Evolutionary conservation across 2,797 vertebrate species (phyloP).

Genomic region (Ctenopoma multispine): DNA sequence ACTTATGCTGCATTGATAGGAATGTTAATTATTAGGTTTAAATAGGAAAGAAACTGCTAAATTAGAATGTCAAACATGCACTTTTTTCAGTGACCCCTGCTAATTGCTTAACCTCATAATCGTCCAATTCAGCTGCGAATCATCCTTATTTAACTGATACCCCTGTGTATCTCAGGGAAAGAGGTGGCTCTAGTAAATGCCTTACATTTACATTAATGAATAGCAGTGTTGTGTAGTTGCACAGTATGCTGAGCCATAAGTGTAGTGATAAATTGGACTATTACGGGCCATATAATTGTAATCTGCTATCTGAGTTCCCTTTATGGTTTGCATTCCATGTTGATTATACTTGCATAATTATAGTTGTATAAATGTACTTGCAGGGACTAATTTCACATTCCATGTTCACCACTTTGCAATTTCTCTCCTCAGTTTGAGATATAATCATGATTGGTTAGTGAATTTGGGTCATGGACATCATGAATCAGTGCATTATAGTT

Average conservation of each 20-base stretch:
- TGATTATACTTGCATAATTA: constrained; percentile 37
- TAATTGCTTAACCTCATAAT: constrained; percentile 53
- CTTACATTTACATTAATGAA: constrained; percentile 32
- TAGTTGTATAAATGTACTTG: constrained; percentile 26
- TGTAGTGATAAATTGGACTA: constrained; percentile 23
- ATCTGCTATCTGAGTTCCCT: constrained; percentile 22
- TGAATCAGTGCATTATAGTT: constrained; percentile 14
- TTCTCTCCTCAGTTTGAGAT: constrained; percentile 23
- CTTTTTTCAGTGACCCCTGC: constrained; percentile 26
- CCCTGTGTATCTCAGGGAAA: constrained; percentile 15
- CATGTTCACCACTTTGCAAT: constrained; percentile 28
- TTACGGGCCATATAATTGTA: constrained; percentile 24
- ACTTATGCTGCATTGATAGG: constrained; percentile 47
- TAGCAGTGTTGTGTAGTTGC: constrained; percentile 11
- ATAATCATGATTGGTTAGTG: constrained; percentile 10
- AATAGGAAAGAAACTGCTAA: constrained; percentile 14
- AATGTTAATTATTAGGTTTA: constrained; percentile 66
- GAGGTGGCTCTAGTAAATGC: constrained; percentile 26
- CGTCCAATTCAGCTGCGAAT: constrained; percentile 15
- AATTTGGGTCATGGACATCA: constrained; percentile 4
- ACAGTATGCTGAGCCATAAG: constrained; percentile 7
- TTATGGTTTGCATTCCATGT: constrained; percentile 1
- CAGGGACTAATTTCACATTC: constrained; percentile 32
- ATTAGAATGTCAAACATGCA: constrained; percentile 39
- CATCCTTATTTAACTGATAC: constrained; percentile 8